Percentiles rank a stretch among this genome's conserved stretches.
phyloP scores from a whole-genome alignment of 2,113 vertebrate genomes.

The Psammodynastes pulverulentus region DNA sequence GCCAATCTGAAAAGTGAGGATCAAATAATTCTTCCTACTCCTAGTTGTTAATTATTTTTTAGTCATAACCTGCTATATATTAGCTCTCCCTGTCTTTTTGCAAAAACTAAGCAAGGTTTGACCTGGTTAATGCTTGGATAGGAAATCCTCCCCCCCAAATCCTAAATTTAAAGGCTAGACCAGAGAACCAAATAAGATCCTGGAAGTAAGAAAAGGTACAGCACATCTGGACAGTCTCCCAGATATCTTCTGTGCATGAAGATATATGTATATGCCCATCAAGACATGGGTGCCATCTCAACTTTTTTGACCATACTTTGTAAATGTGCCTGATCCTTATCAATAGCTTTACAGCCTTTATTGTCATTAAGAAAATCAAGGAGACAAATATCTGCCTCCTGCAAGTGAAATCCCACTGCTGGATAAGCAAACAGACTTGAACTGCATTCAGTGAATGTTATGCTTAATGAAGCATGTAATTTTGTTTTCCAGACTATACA shows the following conservation, averaged over 20 bases:
- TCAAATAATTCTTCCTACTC: neutral
- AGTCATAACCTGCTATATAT: neutral
- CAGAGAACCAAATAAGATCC: neutral
- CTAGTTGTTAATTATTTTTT: neutral
- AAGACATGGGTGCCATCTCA: neutral
- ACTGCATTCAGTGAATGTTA: neutral
- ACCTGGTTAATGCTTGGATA: neutral
- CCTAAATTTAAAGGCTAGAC: neutral
- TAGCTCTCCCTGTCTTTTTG: neutral
- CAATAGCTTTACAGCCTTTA: neutral
- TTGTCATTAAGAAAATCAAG: neutral
- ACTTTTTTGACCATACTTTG: neutral
- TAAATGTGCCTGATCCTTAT: neutral
- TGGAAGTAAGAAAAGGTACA: neutral
- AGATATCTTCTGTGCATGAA: neutral
- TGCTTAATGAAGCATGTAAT: neutral
- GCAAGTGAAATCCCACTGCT: neutral
- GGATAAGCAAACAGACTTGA: neutral
- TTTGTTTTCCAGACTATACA: neutral
- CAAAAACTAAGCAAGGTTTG: neutral
- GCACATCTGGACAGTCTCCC: neutral
- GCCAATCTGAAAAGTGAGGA: neutral
- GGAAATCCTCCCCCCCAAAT: neutral
- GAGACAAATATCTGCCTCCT: neutral
- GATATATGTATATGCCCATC: neutral